These are phyloP conservation scores for Scalopus aquaticus DNA, from an alignment of 2,113 vertebrate species.

Conservation along the genomic window DNA sequence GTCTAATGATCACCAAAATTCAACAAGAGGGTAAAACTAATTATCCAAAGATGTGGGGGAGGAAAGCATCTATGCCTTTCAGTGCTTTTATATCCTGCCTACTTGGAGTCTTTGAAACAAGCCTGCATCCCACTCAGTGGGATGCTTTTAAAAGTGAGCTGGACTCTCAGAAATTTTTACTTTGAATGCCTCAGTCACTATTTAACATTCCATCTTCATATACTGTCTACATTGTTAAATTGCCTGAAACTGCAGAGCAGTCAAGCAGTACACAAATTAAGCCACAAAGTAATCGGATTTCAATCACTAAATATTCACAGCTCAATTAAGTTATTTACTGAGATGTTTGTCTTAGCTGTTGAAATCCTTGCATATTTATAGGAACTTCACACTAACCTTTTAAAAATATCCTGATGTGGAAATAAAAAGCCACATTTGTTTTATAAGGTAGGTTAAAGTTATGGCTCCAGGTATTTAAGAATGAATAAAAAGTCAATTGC, in stretches of 20 bases:
- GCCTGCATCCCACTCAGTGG: not conserved
- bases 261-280: constrained; percentile 86
- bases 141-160: constrained; percentile 45
- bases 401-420: constrained; percentile 77
- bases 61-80: not conserved
- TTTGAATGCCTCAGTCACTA: constrained; percentile 62
- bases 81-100: constrained; percentile 3
- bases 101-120: constrained; percentile 38
- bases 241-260: constrained; percentile 82
- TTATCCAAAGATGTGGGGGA: constrained; percentile 65
- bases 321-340: constrained; percentile 88
- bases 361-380: constrained; percentile 82
- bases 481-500: constrained; percentile 80
- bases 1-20: constrained; percentile 57
- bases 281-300: constrained; percentile 86
- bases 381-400: constrained; percentile 73
- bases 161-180: constrained; percentile 58
- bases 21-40: constrained; percentile 69
- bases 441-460: constrained; percentile 78
- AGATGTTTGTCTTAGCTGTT: constrained; percentile 81
- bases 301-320: constrained; percentile 87
- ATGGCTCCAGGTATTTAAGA: constrained; percentile 79
- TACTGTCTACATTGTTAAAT: constrained; percentile 84
- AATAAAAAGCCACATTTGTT: constrained; percentile 78
- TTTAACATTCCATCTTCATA: constrained; percentile 83